Percentiles rank a stretch among this genome's conserved stretches.
These are phyloP conservation scores for Neogale vison DNA, from an alignment of 2,113 vertebrate genomes.

Conservation along the genomic window DNA sequence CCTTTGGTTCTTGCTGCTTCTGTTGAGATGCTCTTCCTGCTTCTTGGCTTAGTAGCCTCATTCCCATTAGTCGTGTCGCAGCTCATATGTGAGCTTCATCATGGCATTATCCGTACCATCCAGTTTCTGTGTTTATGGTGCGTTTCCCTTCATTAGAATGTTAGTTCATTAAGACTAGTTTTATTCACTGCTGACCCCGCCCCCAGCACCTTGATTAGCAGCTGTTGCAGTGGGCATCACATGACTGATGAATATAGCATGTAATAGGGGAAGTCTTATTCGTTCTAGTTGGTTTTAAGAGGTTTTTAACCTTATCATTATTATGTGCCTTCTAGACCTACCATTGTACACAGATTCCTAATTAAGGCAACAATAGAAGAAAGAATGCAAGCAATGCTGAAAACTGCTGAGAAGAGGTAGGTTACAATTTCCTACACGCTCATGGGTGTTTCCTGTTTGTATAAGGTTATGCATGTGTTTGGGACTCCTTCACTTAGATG, in stretches of 20 bases:
- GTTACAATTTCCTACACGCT: not conserved
- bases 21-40: not conserved
- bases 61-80: not conserved
- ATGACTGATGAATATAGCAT: not conserved
- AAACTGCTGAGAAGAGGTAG: slow-evolving; percentile 95
- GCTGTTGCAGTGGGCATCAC: not conserved
- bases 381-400: slow-evolving; percentile 97
- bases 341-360: slow-evolving; percentile 97
- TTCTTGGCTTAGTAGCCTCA: not conserved
- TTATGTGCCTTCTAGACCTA: slow-evolving; percentile 88
- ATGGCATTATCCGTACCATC: not conserved
- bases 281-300: not conserved
- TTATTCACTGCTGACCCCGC: not conserved
- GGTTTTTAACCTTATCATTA: slow-evolving; percentile 37
- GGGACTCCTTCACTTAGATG: not conserved
- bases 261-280: not conserved
- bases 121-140: not conserved
- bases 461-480: not conserved
- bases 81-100: not conserved
- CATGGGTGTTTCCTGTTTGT: not conserved
- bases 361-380: slow-evolving; percentile 99
- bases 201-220: not conserved
- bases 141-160: not conserved
- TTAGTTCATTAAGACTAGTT: not conserved
- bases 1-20: not conserved